Evolutionary conservation across 2,888 invertebrate species (phyloP), one percentile per base, ranked within the genome.

Genomic region (Muschampia plurimacula): DNA sequence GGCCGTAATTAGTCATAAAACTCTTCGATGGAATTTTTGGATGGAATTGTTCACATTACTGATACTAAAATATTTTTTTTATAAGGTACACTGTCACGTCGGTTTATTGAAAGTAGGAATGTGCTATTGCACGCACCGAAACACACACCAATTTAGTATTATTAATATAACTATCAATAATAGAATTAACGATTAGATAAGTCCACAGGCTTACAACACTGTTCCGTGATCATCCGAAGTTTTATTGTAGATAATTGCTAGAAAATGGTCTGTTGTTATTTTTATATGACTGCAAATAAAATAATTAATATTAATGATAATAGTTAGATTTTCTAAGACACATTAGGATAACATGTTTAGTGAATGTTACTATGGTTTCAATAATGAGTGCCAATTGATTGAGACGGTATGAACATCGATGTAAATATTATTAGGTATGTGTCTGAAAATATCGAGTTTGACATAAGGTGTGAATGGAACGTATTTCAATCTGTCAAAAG

Each of bases 61-160:
- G 77, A 79, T 81, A 83, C 77, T 80, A 80, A 79, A 81, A 83
- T 86, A 85, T 83, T 89, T 89, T 90, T 64, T 84, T 80, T 83
- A 79, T 87, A 85, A 86, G 86, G 80, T 83, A 86, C 83, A 86
- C 86, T 83, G 78, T 86, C 86, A 87, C 82, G 82, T 86, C 77
- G 84, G 81, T 83, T 85, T 85, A 85, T 84, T 84, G 84, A 84
- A 85, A 87, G 87, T 93, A 93, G 90, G 86, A 88, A 88, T 84
- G 94, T 93, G 94, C 93, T 94, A 92, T 93, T 93, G 94, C 94
- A 93, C 94, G 83, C 91, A 92, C 90, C 88, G 89, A 91, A 89
- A 89, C 83, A 85, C 80, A 92, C 92, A 93, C 92, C 92, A 92
- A 93, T 86, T 81, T 91, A 93, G 90, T 82, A 82, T 83, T 85